Conservation (phyloP, 1,140 invertebrate species). For the Aporrectodea caliginosa region DNA sequence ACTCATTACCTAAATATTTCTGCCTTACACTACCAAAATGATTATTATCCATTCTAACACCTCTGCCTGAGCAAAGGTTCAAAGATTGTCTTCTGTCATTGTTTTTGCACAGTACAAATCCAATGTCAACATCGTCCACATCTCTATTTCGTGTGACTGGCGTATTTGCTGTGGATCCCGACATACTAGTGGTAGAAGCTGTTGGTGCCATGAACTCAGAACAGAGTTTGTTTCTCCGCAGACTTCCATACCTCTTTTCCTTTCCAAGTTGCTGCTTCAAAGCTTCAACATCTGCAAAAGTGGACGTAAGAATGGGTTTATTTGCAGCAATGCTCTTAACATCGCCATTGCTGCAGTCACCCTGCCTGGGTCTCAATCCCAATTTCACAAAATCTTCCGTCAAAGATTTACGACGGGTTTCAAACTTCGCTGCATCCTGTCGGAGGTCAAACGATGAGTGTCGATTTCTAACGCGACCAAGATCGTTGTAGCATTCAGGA, state of each 20-base stretch:
- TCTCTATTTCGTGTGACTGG: too few species aligned
- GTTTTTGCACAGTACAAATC: too few species aligned
- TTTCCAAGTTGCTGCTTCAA: not conserved
- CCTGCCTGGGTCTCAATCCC: not conserved
- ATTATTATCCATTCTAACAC: too few species aligned
- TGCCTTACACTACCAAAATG: too few species aligned
- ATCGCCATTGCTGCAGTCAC: not conserved
- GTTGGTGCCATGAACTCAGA: too few species aligned
- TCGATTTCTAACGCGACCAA: not conserved
- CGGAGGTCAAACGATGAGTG: not conserved
- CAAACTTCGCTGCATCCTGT: not conserved
- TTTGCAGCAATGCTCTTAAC: not conserved
- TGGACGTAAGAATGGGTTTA: not conserved
- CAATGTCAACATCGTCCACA: too few species aligned
- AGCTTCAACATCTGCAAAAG: not conserved
- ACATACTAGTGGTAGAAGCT: too few species aligned
- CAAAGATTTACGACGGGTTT: not conserved
- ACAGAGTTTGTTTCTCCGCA: not conserved
- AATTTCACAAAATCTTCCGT: not conserved
- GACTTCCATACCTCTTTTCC: not conserved
- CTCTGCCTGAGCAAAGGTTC: too few species aligned
- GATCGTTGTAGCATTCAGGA: not conserved
- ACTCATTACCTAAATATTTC: too few species aligned
- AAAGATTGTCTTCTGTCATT: too few species aligned
- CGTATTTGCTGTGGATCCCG: too few species aligned